Conservation (phyloP, 2,113 vertebrate genomes). For the Propithecus coquereli region DNA sequence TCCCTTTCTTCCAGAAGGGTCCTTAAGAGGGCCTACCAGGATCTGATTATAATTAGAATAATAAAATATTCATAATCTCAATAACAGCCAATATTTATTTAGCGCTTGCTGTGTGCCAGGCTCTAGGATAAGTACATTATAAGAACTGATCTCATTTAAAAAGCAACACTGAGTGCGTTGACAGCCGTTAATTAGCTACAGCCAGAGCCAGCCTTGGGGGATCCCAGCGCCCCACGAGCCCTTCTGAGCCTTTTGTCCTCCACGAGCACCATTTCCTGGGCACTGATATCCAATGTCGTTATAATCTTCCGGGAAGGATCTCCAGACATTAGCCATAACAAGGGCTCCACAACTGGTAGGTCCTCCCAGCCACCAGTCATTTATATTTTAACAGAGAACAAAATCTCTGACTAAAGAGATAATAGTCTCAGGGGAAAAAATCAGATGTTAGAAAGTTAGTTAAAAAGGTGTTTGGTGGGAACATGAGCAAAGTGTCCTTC, state of each 20-base stretch:
- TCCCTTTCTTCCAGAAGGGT: conserved; percentile 35
- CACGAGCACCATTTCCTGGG: background rate
- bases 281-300: rapidly evolving
- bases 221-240: background rate
- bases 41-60: conserved; percentile 42
- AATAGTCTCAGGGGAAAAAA: too few relatives aligned
- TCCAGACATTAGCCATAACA: background rate
- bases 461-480: background rate
- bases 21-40: background rate
- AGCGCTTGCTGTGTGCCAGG: background rate
- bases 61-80: conserved; percentile 54
- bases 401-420: background rate
- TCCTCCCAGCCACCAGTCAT: background rate
- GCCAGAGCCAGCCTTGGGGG: background rate
- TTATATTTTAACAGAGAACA: background rate
- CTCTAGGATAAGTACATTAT: background rate
- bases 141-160: background rate
- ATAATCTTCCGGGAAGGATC: background rate
- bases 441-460: background rate
- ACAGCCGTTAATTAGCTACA: background rate
- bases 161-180: background rate
- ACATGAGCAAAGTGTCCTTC: background rate
- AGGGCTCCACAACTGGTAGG: background rate
- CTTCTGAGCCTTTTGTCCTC: background rate
- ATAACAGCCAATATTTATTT: background rate